phyloP scores from a whole-genome alignment of 2,888 invertebrate species.

The Aromia moschata region DNA sequence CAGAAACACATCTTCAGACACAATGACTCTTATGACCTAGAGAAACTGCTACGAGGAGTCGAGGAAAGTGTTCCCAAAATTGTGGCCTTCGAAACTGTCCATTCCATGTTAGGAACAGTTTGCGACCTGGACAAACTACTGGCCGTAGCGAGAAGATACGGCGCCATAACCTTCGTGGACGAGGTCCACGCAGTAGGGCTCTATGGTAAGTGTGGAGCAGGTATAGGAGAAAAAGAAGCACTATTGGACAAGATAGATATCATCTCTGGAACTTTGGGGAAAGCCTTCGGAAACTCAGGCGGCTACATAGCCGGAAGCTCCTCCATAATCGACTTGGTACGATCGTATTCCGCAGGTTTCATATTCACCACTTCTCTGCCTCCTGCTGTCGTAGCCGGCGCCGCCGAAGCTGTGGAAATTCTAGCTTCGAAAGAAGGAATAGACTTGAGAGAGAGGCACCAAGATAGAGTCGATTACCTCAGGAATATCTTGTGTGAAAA shows the following conservation, averaged over 20 bases:
- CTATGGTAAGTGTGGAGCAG: conserved; percentile 94
- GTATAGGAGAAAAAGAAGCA: conserved; percentile 91
- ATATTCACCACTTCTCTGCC: conserved; percentile 97
- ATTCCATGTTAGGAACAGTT: conserved; percentile 98
- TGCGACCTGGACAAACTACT: conserved; percentile 91
- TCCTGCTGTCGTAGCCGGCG: conserved; percentile 89
- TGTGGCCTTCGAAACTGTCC: conserved; percentile 97
- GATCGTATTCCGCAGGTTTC: conserved; percentile 95
- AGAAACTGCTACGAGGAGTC: conserved; percentile 75
- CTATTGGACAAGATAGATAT: conserved; percentile 88
- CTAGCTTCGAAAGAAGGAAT: conserved; percentile 88
- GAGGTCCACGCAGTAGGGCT: conserved; percentile 98
- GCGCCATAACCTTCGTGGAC: conserved; percentile 93
- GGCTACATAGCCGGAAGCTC: conserved; percentile 71
- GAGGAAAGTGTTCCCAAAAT: conserved; percentile 86
- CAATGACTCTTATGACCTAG: conserved; percentile 88
- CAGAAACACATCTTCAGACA: conserved; percentile 94
- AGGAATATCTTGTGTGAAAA: conserved; percentile 78
- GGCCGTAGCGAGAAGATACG: conserved; percentile 87
- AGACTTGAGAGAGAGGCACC: conserved; percentile 78
- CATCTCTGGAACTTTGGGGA: conserved; percentile 94
- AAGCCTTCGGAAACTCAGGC: conserved; percentile 84
- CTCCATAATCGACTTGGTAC: conserved; percentile 85
- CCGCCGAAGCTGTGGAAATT: conserved; percentile 82
- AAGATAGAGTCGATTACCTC: conserved; percentile 85